These are phyloP conservation scores for Tipula confusa DNA, from an alignment of 2,888 invertebrate species.

Conservation along the genomic window DNA sequence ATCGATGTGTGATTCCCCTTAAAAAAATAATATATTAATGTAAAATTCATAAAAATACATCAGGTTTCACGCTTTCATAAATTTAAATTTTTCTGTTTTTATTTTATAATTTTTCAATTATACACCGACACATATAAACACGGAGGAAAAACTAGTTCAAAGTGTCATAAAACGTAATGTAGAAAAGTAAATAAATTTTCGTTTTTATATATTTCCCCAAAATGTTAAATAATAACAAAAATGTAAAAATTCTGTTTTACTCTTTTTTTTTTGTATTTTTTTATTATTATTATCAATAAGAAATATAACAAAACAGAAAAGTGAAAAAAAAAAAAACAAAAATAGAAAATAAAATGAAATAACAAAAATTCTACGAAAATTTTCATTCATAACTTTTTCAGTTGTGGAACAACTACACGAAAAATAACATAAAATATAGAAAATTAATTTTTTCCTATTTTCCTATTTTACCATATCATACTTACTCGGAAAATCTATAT, in stretches of 20 bases:
- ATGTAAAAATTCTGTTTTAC: background rate
- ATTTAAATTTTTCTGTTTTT: conserved; percentile 6
- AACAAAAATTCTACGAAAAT: conserved; percentile 20
- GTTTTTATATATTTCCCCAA: background rate
- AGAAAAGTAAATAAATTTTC: background rate
- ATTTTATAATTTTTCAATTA: background rate
- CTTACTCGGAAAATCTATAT: background rate
- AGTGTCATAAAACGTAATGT: background rate
- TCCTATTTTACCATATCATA: conserved; percentile 15
- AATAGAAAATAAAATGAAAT: background rate
- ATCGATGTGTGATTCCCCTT: background rate
- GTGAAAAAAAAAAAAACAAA: background rate
- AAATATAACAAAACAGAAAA: conserved; percentile 7
- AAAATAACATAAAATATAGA: conserved; percentile 20
- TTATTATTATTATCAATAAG: conserved; percentile 4
- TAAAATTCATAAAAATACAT: too few species aligned
- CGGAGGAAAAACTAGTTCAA: background rate
- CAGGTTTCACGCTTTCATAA: conserved; percentile 25
- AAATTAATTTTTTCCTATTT: conserved; percentile 25
- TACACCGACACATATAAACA: background rate
- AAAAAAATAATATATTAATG: background rate
- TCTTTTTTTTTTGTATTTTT: background rate
- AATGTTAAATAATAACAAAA: conserved; percentile 12
- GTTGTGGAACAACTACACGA: conserved; percentile 20
- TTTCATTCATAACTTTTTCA: conserved; percentile 25